Percentiles rank a stretch among this genome's conserved stretches.
Evolutionary conservation across 2,797 vertebrate genomes (phyloP).

Genomic region (Margarornis squamiger): DNA sequence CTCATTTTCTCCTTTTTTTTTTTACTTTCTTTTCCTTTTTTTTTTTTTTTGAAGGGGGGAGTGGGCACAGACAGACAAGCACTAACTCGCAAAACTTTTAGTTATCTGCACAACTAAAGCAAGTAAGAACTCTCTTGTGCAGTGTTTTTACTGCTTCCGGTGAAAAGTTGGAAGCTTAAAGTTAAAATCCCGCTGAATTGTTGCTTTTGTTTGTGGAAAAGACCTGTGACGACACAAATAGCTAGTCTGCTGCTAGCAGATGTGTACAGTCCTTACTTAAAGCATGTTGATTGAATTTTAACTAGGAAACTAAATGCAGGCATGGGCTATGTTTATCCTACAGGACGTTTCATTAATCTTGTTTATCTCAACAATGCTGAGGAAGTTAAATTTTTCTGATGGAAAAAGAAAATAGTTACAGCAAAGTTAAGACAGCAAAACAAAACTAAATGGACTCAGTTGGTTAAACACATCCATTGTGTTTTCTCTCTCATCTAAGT

Average conservation of each 20-base stretch:
- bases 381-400: conserved; percentile 41
- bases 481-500: not conserved
- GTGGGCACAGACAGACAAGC: fast-evolving
- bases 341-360: conserved; percentile 41
- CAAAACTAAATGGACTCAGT: not conserved
- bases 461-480: not conserved
- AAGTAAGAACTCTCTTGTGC: not conserved
- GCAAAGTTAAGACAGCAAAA: not conserved
- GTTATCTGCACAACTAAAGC: not conserved
- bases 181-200: conserved; percentile 28
- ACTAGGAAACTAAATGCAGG: not conserved
- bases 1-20: not conserved
- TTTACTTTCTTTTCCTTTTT: not conserved
- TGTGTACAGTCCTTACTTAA: conserved; percentile 30
- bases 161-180: conserved; percentile 12
- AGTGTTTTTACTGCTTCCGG: not conserved
- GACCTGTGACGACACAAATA: conserved; percentile 27
- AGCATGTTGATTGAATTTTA: conserved; percentile 53
- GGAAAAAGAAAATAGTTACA: conserved; percentile 31
- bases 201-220: conserved; percentile 30
- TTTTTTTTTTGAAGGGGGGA: not conserved
- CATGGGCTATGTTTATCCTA: conserved; percentile 37
- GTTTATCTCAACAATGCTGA: conserved; percentile 36
- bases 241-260: conserved; percentile 16
- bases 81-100: not conserved